phyloP scores from a whole-genome alignment of 2,888 invertebrate species.

The Andrena camellia region DNA sequence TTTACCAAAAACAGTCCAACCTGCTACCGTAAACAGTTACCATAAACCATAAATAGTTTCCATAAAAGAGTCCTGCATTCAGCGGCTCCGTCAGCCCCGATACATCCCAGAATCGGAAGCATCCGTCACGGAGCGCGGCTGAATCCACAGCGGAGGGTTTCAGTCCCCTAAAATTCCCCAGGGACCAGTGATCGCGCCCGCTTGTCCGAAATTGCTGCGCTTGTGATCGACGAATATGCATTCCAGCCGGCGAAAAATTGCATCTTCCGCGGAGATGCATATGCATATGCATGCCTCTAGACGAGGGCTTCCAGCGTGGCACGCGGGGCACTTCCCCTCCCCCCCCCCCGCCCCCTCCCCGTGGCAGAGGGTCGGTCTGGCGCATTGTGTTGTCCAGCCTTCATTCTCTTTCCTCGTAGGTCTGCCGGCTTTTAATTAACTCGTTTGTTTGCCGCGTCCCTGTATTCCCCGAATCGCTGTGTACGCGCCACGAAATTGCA shows the following conservation, averaged over 20 bases:
- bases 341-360: neutral
- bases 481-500: slow-evolving; percentile 50
- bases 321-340: slow-evolving; percentile 1
- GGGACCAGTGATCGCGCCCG: slow-evolving; percentile 39
- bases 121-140: slow-evolving; percentile 8
- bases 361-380: neutral
- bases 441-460: slow-evolving; percentile 69
- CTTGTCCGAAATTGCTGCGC: slow-evolving; percentile 54
- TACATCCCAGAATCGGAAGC: neutral
- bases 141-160: neutral
- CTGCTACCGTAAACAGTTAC: neutral
- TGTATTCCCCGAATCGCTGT: slow-evolving; percentile 67
- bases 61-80: neutral
- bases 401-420: slow-evolving; percentile 1
- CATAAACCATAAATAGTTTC: neutral
- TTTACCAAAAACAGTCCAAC: neutral
- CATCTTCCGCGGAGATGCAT: slow-evolving; percentile 35
- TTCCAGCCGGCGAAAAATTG: slow-evolving; percentile 33
- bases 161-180: slow-evolving; percentile 34
- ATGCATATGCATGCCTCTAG: slow-evolving; percentile 57
- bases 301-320: slow-evolving; percentile 31
- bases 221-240: slow-evolving; percentile 60
- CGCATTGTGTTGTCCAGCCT: slow-evolving; percentile 22
- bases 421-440: slow-evolving; percentile 70
- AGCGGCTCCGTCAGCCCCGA: neutral